Percentiles rank a stretch among this genome's conserved stretches.
These are phyloP conservation scores for Amblyornis subalaris DNA, from an alignment of 2,113 vertebrate genomes.

Conservation along the genomic window DNA sequence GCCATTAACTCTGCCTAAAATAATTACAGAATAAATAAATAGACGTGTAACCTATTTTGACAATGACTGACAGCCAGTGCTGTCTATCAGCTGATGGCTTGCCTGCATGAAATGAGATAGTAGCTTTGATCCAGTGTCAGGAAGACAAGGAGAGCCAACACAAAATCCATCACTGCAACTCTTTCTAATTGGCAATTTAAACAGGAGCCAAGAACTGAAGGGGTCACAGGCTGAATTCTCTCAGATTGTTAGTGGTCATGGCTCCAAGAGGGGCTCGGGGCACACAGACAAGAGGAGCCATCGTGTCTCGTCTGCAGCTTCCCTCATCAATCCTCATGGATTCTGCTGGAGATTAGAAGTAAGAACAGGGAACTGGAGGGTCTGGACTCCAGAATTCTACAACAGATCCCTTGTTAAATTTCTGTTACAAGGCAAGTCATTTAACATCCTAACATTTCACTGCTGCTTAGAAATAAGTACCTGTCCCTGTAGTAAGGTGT, in stretches of 20 bases:
- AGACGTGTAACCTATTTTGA: neutral
- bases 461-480: neutral
- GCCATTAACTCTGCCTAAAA: neutral
- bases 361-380: neutral
- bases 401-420: neutral
- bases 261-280: neutral
- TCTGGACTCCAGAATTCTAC: neutral
- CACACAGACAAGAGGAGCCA: neutral
- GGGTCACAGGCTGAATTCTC: neutral
- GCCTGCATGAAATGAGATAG: neutral
- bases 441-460: neutral
- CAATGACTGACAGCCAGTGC: neutral
- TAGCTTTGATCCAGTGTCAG: neutral
- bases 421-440: neutral
- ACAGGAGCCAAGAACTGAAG: neutral
- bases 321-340: neutral
- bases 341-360: neutral
- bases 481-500: neutral
- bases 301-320: neutral
- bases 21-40: constrained; percentile 32
- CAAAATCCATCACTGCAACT: neutral
- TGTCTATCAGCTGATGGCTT: neutral
- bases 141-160: neutral
- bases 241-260: neutral
- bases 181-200: constrained; percentile 34